Percentiles rank a stretch among this genome's conserved stretches.
Conservation (phyloP, 2,797 vertebrate species). For the Galago senegalensis region DNA sequence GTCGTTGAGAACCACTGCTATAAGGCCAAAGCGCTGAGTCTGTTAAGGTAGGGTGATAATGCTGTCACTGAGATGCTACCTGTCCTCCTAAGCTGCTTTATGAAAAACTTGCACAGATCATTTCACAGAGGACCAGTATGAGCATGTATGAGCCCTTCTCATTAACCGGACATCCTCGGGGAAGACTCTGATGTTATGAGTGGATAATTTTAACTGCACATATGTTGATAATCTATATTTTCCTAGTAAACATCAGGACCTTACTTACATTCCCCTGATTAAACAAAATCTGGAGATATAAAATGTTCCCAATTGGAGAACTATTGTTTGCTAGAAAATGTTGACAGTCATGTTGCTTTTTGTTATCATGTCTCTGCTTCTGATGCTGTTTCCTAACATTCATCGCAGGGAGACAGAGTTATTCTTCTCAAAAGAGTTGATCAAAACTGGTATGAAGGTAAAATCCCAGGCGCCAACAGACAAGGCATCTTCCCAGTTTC, state of each 20-base stretch:
- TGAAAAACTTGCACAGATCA: neutral
- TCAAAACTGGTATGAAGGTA: slow-evolving; percentile 99
- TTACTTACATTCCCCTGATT: neutral
- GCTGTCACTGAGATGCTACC: neutral
- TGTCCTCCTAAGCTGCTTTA: neutral
- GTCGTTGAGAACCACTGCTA: too few species aligned
- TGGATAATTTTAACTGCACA: neutral
- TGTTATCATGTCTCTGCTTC: neutral
- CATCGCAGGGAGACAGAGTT: slow-evolving; percentile 95
- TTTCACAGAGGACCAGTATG: neutral
- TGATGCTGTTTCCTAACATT: slow-evolving; percentile 78
- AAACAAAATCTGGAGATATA: neutral
- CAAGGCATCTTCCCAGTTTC: slow-evolving; percentile 99
- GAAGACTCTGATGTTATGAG: neutral
- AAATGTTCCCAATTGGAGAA: slow-evolving; percentile 28
- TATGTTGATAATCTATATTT: neutral
- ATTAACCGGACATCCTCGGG: neutral
- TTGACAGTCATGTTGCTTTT: neutral
- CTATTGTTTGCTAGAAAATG: neutral
- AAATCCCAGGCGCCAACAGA: slow-evolving; percentile 95
- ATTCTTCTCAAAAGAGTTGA: slow-evolving; percentile 97
- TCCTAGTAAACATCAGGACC: neutral
- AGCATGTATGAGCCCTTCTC: neutral
- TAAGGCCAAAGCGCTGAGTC: neutral
- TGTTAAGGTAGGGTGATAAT: neutral